Evolutionary conservation across 2,113 vertebrate species (phyloP).

Genomic region (Poeciliopsis retropinna): DNA sequence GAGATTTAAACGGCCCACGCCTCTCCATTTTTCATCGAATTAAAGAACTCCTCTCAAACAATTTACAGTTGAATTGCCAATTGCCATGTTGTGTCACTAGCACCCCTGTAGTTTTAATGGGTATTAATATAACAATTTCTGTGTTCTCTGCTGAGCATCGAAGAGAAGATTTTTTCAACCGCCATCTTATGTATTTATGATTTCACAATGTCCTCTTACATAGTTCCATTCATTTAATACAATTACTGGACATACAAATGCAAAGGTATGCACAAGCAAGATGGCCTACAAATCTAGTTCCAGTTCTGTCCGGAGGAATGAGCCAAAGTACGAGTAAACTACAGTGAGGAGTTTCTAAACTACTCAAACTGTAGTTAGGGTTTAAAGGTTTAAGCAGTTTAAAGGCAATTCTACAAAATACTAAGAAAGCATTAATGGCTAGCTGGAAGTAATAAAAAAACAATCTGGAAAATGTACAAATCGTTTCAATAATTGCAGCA

Average conservation of each 20-base stretch:
- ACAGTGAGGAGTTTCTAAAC: too few species aligned
- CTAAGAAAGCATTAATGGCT: neutral
- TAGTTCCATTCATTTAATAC: neutral
- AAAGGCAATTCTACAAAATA: neutral
- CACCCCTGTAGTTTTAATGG: neutral
- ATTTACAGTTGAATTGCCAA: neutral
- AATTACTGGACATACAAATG: neutral
- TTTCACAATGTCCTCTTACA: neutral
- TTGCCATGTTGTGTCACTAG: constrained; percentile 7
- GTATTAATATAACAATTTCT: neutral
- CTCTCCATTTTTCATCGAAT: neutral
- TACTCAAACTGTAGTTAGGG: too few species aligned
- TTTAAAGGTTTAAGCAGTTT: too few species aligned
- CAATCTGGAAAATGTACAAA: neutral
- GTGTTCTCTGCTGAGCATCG: neutral
- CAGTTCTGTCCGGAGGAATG: too few species aligned
- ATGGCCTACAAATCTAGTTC: too few species aligned
- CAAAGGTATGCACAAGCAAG: too few species aligned
- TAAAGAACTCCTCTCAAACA: neutral
- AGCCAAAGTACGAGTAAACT: too few species aligned
- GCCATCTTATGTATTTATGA: neutral
- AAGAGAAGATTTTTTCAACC: neutral
- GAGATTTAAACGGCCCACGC: neutral
- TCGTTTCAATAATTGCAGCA: too few species aligned
- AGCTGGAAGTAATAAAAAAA: neutral